Evolutionary conservation across 37 sponge, comb jelly and placozoan genomes (phyloP), one percentile per base, ranked within the genome.

Genomic region (Dysidea cf. avara): DNA sequence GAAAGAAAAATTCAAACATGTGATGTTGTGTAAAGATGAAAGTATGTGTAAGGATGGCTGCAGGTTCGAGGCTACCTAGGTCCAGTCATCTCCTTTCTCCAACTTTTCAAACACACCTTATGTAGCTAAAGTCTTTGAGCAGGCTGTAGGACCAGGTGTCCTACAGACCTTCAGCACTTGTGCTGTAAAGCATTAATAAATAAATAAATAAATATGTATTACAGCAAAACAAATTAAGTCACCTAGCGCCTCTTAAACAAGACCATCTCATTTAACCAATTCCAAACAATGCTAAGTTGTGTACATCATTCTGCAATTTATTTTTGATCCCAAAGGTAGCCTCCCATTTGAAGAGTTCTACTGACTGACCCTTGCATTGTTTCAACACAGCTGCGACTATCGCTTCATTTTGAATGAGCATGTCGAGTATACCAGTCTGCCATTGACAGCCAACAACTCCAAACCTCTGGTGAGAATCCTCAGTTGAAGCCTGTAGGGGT

Each of bases 401-500:
- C 21, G 99, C 99, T 56, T 98, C 99, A 48, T 98, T 68, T 98
- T 98, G 56, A 98, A 79, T 39, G 99, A 98, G 66, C 99, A 98
- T 0, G 99, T 98, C 34, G 99, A 98, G 86, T 98, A 98, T 30
- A 95, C 99, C 70, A 98, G 61, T 28, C 88, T 49, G 2, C 99
- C 99, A 13, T 93, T 96, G 12, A 60, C 80, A 4, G 69, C 72
- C 65, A 98, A 74, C 64, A 98, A 48, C 80, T 98, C 99, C 50
- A 95, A 71, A 24, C 93, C 99, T 22, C 99, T 80, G 21, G 73
- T 53, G 53, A 95, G 78, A 13, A 98, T 89, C 21, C 99, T 75
- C 24, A 89, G 79, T 74, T 98, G 99, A 0, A 95, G 66, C 63
- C 97, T 93, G 71, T 2, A 77, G 43, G 2, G 3, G 56, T 53